Evolutionary conservation across 2,888 invertebrate species (phyloP).

Genomic region (Caenorhabditis imperialis): DNA sequence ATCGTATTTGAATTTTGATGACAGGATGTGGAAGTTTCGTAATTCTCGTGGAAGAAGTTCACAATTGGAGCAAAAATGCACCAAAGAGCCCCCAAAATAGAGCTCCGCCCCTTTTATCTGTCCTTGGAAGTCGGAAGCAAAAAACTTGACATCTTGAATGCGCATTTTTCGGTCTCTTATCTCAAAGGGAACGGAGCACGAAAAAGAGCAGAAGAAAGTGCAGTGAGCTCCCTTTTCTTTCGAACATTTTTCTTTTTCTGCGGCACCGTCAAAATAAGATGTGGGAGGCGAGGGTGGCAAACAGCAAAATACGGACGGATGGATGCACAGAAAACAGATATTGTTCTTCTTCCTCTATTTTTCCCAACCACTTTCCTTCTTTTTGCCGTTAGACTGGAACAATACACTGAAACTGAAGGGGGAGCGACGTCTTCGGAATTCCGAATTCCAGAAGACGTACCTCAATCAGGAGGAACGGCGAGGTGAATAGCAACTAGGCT

Average conservation of each 20-base stretch:
- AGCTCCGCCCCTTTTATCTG: no score
- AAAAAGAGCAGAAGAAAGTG: neutral
- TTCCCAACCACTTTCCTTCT: conserved; percentile 8
- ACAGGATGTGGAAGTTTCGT: no score
- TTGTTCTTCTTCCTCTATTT: conserved; percentile 29
- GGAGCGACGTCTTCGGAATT: no score
- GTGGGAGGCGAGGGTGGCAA: conserved; percentile 51
- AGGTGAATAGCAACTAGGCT: conserved; percentile 29
- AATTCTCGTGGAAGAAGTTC: no score
- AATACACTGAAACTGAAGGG: conserved; percentile 11
- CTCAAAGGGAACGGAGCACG: neutral
- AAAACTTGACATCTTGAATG: no score
- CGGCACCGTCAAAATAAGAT: conserved; percentile 25
- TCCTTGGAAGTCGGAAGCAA: no score
- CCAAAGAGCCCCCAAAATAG: no score
- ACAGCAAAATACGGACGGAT: conserved; percentile 35
- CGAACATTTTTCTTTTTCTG: conserved; percentile 3
- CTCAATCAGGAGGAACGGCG: conserved; percentile 9
- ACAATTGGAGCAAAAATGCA: no score
- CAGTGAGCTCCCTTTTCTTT: conserved; percentile 5
- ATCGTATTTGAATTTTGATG: no score
- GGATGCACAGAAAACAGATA: conserved; percentile 30
- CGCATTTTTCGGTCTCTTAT: no score
- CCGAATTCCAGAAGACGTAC: conserved; percentile 8
- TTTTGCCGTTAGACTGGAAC: conserved; percentile 26